Conservation (phyloP, 2,113 vertebrate species). For the Lathamus discolor region DNA sequence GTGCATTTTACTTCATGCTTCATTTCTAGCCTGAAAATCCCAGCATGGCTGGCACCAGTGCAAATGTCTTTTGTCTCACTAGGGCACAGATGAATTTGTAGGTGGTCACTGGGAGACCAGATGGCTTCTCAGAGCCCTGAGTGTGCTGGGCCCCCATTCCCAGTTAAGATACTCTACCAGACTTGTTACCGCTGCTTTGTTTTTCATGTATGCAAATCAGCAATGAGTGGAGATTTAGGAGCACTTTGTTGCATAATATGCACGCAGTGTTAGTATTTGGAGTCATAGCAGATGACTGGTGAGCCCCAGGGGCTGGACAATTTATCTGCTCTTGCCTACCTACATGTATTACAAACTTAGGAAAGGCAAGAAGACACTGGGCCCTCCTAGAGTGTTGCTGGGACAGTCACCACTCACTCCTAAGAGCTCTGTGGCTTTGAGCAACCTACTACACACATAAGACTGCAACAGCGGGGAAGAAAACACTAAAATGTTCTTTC, state of each 20-base stretch:
- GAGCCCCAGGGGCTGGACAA: background rate
- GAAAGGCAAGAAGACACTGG: background rate
- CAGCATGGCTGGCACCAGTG: rapidly evolving
- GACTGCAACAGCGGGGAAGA: background rate
- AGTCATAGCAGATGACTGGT: background rate
- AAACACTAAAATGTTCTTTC: background rate
- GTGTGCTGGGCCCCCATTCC: background rate
- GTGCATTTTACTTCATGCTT: background rate
- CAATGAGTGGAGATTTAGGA: background rate
- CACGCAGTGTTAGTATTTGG: background rate
- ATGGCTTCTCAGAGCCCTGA: background rate
- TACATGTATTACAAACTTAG: background rate
- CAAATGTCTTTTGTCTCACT: background rate
- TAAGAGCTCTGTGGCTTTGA: background rate
- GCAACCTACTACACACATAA: background rate
- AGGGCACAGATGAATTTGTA: background rate
- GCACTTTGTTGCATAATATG: background rate
- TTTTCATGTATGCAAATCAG: background rate
- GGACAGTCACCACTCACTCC: background rate
- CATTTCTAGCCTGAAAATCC: background rate
- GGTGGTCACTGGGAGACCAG: background rate
- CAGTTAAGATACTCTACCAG: background rate
- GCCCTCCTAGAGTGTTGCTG: background rate
- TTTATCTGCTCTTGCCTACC: background rate
- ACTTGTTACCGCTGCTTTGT: background rate